Evolutionary conservation across 2,113 vertebrate genomes (phyloP), one percentile per base, ranked within the genome.

Genomic region (Pollachius pollachius): DNA sequence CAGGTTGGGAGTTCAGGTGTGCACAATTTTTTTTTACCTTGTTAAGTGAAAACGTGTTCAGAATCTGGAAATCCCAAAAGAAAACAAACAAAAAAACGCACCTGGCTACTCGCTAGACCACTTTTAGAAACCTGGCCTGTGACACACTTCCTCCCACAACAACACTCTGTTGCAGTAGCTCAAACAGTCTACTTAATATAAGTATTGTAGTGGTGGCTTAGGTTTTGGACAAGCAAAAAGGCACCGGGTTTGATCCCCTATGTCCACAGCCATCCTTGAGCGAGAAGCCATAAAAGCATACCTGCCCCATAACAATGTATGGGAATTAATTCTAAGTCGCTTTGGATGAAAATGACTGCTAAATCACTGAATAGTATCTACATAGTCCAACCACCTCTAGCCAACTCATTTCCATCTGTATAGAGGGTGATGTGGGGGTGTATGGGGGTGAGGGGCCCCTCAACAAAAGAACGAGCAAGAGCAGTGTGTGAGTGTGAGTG

Each of bases 321-420:
- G 9, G 8, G 41, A 48, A 48, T 2, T 13, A 48, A 48, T 48
- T 48, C 7, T 9, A 48, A 9, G 41, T 48, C 9, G 41, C 41
- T 48, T 48, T 48, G 41, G 41, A 48, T 13, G 12, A 9, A 48
- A 48, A 13, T 48, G 41, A 12, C 41, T 48, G 8, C 12, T 48
- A 48, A 48, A 48, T 48, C 8, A 48, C 41, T 48, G 41, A 48
- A 48, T 7, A 48, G 41, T 48, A 48, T 74, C 65, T 59, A 30
- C 48, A 66, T 37, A 64, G 72, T 69, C 57, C n/a, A 34, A 52
- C 79, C 79, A 72, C 85, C 80, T 84, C 77, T 18, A 84, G 72
- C 68, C 21, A 21, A 17, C 84, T 81, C 78, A 88, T 88, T 88
- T 86, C 52, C 86, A 84, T 88, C 74, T 79, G 80, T 88, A 80